Base-by-base conservation (phyloP, 2,113 vertebrate species). In the Polyodon spathula region DNA sequence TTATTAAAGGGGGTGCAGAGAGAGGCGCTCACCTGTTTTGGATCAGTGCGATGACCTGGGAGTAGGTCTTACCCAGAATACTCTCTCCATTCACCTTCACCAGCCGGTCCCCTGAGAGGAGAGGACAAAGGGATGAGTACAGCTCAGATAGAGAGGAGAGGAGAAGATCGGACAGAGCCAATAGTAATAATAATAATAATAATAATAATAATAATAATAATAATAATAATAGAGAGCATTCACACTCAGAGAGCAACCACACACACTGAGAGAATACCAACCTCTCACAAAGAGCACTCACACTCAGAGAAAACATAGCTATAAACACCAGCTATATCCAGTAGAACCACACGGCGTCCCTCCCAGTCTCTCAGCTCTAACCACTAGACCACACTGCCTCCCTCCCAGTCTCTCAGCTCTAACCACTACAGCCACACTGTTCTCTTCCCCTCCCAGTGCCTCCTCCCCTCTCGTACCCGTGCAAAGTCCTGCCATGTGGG, bases 61-160 rank as follows among this genome's bases (percentile, higher is more conserved):
- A 97, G 73, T 98, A 98, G 14, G 93, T 97, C 81, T 97, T 98
- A 8, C 96, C 96, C 0, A 97, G 74, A 71, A 97, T 84, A 27
- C 91, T 97, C 69, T 98, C 96, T 4, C 94, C 92, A 0, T 98
- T 98, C 73, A 98, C 94, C 72, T 94, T 97, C 69, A 98, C 95
- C 75, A 98, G 81, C 0, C 95, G 88, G 74, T 98, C 96, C 63
- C 95, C 95, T 97, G 80, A 17, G 60, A 27, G 27, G 27, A 27
- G 27, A 63, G 27, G 27, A 69, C 59, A 59, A 11, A 10, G 40
- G 6, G 41, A 9, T 3, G 0, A 8, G 0, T 58, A 53, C 43
- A 62, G 44, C 6, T 0, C 8, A 0, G 1, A 41, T 0, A 5
- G 12, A 3, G 0, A 27, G 27, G 2, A 15, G 40, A 8, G 2